Evolutionary conservation across 2,797 vertebrate species (phyloP), one percentile per base, ranked within the genome.

Genomic region (Philypnodon macrostomus): DNA sequence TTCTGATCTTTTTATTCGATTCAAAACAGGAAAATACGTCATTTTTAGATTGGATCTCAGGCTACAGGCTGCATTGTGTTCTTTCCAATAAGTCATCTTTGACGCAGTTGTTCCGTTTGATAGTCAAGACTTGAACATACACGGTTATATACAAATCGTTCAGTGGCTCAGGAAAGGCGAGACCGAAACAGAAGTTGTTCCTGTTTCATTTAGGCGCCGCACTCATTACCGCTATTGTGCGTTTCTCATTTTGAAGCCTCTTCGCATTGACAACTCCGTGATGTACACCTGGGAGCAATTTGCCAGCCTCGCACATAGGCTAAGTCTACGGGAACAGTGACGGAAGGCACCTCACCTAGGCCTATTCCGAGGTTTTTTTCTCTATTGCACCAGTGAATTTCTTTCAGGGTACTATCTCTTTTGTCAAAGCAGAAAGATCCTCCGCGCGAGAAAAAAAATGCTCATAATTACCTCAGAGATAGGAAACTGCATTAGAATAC

Each of bases 401-500:
- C 94, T 96, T 97, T 97, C 92, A 97, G 90, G 91, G 91, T 90
- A 87, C 92, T 89, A 93, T 96, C 93, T 95, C 95, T 91, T 97
- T 98, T 97, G 95, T 98, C 95, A 95, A 93, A 90, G 90, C 90
- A 92, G 92, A 96, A 96, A 96, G 95, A 97, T 96, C 96, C 94
- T 93, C 90, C 90, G 91, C 92, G 93, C 90, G 91, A n/a, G n/a
- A 93, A 95, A 94, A 96, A 96, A 96, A 95, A 94, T 93, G 93
- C 93, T 97, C 95, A 97, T 98, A 98, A 98, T 98, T 98, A 97
- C 95, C 94, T 92, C 91, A 92, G 94, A 96, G 95, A 97, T 97
- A 92, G 95, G 94, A 95, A 98, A 96, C 95, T 95, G 93, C 94
- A 98, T 98, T 98, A 97, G 95, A 98, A 98, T 98, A 98, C 98